Base-by-base conservation (phyloP, 37 sponge, comb jelly and placozoan genomes). In the Axinella damicornis region DNA sequence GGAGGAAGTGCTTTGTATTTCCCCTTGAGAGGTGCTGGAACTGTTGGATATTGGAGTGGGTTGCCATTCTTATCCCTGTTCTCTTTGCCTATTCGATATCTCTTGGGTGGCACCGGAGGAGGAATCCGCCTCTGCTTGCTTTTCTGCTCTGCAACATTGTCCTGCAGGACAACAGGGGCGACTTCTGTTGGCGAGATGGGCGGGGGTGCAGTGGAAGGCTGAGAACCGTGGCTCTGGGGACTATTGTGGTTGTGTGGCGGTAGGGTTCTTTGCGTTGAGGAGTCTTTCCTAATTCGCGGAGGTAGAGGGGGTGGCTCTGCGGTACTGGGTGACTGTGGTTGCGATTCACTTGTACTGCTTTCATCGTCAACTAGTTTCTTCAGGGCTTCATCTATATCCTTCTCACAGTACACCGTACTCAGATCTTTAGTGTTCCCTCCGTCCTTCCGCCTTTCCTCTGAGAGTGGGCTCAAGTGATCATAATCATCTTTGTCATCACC, bases 401-500 rank as follows among this genome's bases (percentile, higher is more conserved):
- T 31, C 20, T 67, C 34, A 19, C 30, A 30, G 69, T 67, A 67
- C 4, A 46, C 6, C 6, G 4, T 9, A 46, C 9, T 46, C 46
- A 46, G 46, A 46, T 4, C 6, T 9, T 12, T 30, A 28, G 67
- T 0, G 24, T 1, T 28, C 17, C 67, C 9, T 6, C 21, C 16
- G 18, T 53, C 12, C 28, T 57, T 76, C 5, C 28, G 35, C 22
- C 17, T 33, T 5, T 19, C 31, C 39, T 62, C 40, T 14, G 27
- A 33, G 24, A 2, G 28, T 57, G 69, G 69, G 17, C 69, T 54
- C 24, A 83, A 46, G 40, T 83, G 84, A 65, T 83, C 84, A 65
- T 83, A 83, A 34, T 83, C 84, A 40, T 27, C 32, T 31, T 53
- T 55, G 40, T 74, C 84, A 74, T 74, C 74, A 63, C 73, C 66